Evolutionary conservation across 1,140 invertebrate genomes (phyloP), one percentile per base, ranked within the genome.

Genomic region (Archegozetes longisetosus): DNA sequence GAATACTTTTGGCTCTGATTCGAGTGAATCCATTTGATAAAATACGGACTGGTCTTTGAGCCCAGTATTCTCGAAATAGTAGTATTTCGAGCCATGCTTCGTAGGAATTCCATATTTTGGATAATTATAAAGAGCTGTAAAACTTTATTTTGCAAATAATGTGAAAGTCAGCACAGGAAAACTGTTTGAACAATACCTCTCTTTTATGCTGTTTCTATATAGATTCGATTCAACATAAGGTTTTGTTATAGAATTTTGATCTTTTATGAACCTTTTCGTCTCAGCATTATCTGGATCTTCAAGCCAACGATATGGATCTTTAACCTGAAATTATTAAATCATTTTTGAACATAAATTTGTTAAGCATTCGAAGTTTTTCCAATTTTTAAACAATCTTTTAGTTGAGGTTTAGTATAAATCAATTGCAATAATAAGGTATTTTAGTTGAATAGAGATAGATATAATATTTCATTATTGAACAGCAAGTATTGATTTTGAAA

Each of bases 11-110:
- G 86, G 77, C 14, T 53, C 57, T 27, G 78, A 80, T 29, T 85
- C 78, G 58, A 96, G 71, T 3, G 78, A 77, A 64, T 91, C 83
- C 78, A 91, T 86, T 12, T 90, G 81, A 75, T 95, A 98, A 60
- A 95, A 73, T 9, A 98, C 92, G 77, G 90, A 89, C 71, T 96
- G 91, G 71, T 95, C 94, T 74, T 95, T 90, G 23, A 96, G 76
- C 17, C 94, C 95, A 27, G 85, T 83, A 72, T 98, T 98, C 74
- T 86, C 85, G 65, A 82, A 88, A 73, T 88, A 94, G 72, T 89
- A 98, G 72, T 93, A 98, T 71, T 81, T 80, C 60, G 83, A 75
- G 14, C 92, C 91, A 68, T 84, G 78, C 68, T 80, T 81, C 64
- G 78, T 80, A 0, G 92, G 91, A 67, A 86, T 86, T 0, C 86